Conservation (phyloP, 2,888 invertebrate species). For the Cephus nigrinus region DNA sequence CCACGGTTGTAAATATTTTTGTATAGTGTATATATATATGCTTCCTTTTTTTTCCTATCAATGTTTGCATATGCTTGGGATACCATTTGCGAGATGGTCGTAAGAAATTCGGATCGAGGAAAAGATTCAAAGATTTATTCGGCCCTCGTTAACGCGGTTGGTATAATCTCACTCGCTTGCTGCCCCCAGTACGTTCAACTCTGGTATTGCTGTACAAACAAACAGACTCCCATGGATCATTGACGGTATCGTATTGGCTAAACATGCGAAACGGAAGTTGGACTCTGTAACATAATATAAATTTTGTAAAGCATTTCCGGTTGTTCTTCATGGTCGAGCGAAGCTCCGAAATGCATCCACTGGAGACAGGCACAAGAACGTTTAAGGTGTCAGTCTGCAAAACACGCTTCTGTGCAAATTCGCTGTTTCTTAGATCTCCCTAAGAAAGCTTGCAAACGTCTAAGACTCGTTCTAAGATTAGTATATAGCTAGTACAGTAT, state of each 20-base stretch:
- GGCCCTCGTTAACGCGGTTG: not conserved
- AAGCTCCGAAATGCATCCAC: too few relatives aligned
- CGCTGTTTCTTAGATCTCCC: not conserved
- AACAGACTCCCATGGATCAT: slow-evolving; percentile 50
- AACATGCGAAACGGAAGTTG: not conserved
- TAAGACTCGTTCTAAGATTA: not conserved
- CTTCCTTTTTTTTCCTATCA: not conserved
- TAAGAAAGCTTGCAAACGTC: not conserved
- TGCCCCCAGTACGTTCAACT: slow-evolving; percentile 53
- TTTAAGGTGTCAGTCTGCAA: not conserved
- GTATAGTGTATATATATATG: not conserved
- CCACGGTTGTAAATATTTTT: not conserved
- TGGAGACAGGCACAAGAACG: not conserved
- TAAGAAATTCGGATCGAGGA: not conserved
- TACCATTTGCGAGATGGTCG: not conserved
- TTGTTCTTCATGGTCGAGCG: not conserved
- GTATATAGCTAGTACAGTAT: not conserved
- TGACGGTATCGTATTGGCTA: not conserved
- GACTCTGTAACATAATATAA: not conserved
- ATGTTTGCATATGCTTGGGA: not conserved
- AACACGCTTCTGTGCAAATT: not conserved
- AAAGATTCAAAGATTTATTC: not conserved
- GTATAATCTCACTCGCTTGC: not conserved
- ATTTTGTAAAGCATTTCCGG: not conserved
- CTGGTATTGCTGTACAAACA: slow-evolving; percentile 63